Evolutionary conservation across 1,140 invertebrate species (phyloP), one percentile per base, ranked within the genome.

Genomic region (Oedothorax gibbosus): DNA sequence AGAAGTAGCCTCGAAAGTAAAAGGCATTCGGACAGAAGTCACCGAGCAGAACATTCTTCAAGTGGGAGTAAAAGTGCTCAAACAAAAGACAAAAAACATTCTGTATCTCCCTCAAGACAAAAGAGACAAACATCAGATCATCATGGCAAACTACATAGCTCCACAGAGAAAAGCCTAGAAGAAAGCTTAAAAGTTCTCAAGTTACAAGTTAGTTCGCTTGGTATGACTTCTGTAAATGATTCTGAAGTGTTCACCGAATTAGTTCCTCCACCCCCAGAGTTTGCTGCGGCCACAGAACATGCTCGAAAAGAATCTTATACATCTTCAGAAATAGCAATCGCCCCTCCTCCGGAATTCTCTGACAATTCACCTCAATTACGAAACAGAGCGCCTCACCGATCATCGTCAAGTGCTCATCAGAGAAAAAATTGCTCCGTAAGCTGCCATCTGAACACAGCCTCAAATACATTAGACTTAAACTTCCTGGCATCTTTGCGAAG

Each of bases 231-330:
- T 20, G 85, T 87, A 53, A 87, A 86, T 78, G 87, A 88, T 85
- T 86, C 87, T 60, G 88, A 88, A 85, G 87, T 87, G 14, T 84
- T 87, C 64, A 82, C 86, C 15, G 88, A 88, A 79, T 60, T 88
- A 62, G 86, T 88, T 84, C 87, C 87, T 72, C 88, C 88, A 49
- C 88, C 88, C 35, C 87, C 88, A 81, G 88, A 88, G 66, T 87
- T 87, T 73, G 88, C 87, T 64, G 78, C 86, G 18, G 56, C 87
- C 15, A 35, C 72, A 65, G 50, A 71, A 50, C 18, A 65, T 78
- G 49, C 50, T 50, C 72, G n/a, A 73, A 80, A 60, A 68, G 81
- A 84, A 56, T 68, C 81, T 21, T 84, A 81, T 54, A 68, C 57
- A n/a, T n/a, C 73, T 51, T 77, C 78, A 8, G 79, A 77, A 65